Base-by-base conservation (phyloP, 2,797 vertebrate species). In the Bradypodion ventrale region DNA sequence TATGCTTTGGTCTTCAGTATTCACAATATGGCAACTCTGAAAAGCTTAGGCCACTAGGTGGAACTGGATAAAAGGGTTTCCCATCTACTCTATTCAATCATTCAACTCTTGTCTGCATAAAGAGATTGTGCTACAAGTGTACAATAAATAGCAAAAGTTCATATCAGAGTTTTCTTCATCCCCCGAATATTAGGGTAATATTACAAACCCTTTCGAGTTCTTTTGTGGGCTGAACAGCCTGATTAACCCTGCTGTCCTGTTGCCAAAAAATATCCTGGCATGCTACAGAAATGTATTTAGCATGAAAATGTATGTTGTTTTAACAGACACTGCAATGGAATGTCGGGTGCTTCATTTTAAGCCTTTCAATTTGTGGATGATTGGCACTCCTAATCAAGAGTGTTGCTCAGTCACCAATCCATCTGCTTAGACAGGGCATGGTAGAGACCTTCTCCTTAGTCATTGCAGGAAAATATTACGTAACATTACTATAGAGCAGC, bases 1-100 rank as follows among this genome's bases (percentile, higher is more conserved):
- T 94, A 80, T 93, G 80, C 83, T 85, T 87, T 81, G 79, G 83
- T 94, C 75, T 85, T 94, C 94, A 93, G 89, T 89, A 94, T 93
- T 94, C 92, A 0, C 75, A 87, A 93, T 91, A 91, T 92, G 89
- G 84, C 80, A 89, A 89, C 81, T 90, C 90, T 91, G 90, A 91
- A 88, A 63, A 81, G 78, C 82, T 87, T 92, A 88, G 90, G 86
- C 90, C 87, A 92, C 86, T 89, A 1, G 29, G 84, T 91, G 75
- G 83, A 87, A 87, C 0, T 21, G 83, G 76, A 76, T 46, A 69
- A 85, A 78, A 80, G 29, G 35, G 49, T 89, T 92, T 92, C 85
- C 66, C 90, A 62, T 75, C 25, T 72, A 85, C 80, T 74, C 87
- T 78, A 35, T 49, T 88, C 78, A 89, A 90, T 83, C 83, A 89